A percentile compares a stretch with the other conserved stretches of the same genome.
phyloP scores from a whole-genome alignment of 2,113 vertebrate species.

The Manacus vitellinus region DNA sequence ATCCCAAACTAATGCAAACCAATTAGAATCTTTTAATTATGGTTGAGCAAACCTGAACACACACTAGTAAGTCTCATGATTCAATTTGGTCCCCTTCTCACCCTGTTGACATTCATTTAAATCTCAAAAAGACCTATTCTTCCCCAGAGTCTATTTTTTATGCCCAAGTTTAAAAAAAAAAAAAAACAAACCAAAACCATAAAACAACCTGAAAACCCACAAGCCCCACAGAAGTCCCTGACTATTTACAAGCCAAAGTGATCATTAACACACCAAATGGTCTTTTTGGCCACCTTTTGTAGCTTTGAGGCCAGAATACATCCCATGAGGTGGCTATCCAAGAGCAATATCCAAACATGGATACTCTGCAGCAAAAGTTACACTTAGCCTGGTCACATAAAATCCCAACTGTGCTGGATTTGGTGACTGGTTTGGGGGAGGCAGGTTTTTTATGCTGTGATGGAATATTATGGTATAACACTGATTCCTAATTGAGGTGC shows the following conservation, averaged over 20 bases:
- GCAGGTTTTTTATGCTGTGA: background rate
- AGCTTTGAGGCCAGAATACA: background rate
- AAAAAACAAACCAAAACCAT: background rate
- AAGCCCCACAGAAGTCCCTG: background rate
- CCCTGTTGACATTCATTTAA: slow-evolving; percentile 7
- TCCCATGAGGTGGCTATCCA: background rate
- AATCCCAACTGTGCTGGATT: background rate
- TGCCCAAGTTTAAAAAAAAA: background rate
- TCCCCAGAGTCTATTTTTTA: background rate
- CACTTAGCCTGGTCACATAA: background rate
- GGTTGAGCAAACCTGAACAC: slow-evolving; percentile 36
- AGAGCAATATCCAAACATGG: background rate
- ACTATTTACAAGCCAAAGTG: background rate
- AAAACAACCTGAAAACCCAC: background rate
- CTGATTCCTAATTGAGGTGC: background rate
- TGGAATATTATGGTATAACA: background rate
- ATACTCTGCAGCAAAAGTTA: background rate
- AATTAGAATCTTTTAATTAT: slow-evolving; percentile 64
- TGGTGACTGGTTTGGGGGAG: background rate
- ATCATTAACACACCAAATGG: background rate
- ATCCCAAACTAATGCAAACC: slow-evolving; percentile 28
- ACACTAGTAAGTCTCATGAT: background rate
- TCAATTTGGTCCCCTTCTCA: background rate
- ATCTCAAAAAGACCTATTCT: slow-evolving; percentile 30
- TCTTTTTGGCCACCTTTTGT: background rate